Evolutionary conservation across 2,113 vertebrate genomes (phyloP).

Genomic region (Butorides virescens): DNA sequence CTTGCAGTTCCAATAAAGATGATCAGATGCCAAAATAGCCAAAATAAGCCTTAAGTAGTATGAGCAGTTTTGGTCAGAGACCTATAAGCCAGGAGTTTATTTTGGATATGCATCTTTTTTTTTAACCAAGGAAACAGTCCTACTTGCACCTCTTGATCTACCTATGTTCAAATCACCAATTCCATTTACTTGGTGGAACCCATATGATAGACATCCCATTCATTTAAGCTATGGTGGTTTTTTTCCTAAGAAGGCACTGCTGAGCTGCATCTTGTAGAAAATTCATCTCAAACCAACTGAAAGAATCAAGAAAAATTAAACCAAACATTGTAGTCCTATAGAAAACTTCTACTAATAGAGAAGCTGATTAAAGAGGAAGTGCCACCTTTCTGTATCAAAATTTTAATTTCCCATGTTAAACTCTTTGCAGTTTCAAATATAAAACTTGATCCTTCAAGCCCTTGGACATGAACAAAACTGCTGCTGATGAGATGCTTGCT

Average conservation of each 20-base stretch:
- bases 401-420: slow-evolving; percentile 14
- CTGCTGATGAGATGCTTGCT: not conserved
- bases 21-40: slow-evolving; percentile 36
- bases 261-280: not conserved
- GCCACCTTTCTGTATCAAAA: not conserved
- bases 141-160: not conserved
- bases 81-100: not conserved
- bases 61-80: not conserved
- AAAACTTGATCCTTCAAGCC: not conserved
- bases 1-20: slow-evolving; percentile 36
- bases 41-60: slow-evolving; percentile 18
- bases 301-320: slow-evolving; percentile 6
- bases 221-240: not conserved
- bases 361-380: not conserved
- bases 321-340: not conserved
- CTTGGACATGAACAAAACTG: not conserved
- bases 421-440: not conserved
- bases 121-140: not conserved
- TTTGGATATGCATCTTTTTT: not conserved
- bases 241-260: not conserved
- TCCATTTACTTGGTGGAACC: not conserved
- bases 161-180: not conserved
- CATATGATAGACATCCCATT: not conserved
- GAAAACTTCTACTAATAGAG: not conserved
- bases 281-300: not conserved